Percentiles rank a stretch among this genome's conserved stretches.
phyloP scores from a whole-genome alignment of 53 echinoderm and acorn worm species.

The Temnopleurus reevesii region DNA sequence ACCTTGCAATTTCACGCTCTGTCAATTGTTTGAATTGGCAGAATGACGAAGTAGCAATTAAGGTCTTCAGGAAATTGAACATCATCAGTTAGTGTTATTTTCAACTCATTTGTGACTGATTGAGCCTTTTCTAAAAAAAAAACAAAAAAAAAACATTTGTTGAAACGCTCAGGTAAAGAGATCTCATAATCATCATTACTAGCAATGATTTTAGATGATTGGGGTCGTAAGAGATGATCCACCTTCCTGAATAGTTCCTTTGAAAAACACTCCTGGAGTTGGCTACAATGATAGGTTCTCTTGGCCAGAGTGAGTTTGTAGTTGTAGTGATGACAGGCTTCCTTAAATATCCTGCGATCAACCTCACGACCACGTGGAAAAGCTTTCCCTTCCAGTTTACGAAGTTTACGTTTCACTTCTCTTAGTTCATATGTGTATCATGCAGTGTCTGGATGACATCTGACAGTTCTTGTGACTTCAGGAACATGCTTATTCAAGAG shows the following conservation, averaged over 20 bases:
- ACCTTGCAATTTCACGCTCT: background rate
- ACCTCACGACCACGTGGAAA: background rate
- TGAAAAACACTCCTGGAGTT: background rate
- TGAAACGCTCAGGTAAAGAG: conserved; percentile 12
- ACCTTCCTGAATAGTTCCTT: background rate
- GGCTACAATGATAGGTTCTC: background rate
- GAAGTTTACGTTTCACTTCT: background rate
- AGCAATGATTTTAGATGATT: conserved; percentile 19
- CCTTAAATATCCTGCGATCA: conserved; percentile 7
- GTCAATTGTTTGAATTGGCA: background rate
- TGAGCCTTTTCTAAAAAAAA: background rate
- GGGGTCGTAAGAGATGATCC: background rate
- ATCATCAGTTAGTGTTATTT: too few relatives aligned
- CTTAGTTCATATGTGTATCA: background rate
- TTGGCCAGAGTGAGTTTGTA: conserved; percentile 6
- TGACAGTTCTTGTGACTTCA: background rate
- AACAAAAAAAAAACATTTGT: background rate
- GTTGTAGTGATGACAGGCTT: conserved; percentile 3
- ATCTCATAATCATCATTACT: background rate
- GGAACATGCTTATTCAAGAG: background rate
- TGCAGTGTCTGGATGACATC: background rate
- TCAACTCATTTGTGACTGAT: background rate
- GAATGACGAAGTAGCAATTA: background rate
- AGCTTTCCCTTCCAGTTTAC: background rate
- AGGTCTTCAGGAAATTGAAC: too few relatives aligned